Evolutionary conservation across 1,140 invertebrate genomes (phyloP).

Genomic region (Aphelinus certus): DNA sequence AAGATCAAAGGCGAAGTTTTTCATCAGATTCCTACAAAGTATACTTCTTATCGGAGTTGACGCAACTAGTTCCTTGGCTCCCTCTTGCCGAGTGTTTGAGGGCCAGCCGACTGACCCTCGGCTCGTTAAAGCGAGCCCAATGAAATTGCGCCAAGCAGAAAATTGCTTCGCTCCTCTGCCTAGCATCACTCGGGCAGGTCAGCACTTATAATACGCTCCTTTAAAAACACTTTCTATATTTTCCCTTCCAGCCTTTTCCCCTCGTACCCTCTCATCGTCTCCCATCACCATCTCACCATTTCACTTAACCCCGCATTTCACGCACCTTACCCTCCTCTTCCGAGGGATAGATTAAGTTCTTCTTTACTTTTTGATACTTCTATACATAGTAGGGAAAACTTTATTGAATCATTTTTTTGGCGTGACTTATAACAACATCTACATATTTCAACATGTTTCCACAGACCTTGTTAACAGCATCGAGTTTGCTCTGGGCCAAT

Average conservation of each 20-base stretch:
- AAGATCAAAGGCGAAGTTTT: constrained; percentile 18
- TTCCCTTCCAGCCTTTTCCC: background rate
- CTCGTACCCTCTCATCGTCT: too few relatives aligned
- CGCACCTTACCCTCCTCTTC: too few relatives aligned
- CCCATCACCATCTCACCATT: too few relatives aligned
- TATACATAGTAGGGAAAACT: too few relatives aligned
- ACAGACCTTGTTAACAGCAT: too few relatives aligned
- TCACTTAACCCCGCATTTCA: too few relatives aligned
- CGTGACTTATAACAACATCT: too few relatives aligned
- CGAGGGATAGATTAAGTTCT: too few relatives aligned
- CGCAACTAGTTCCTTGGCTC: background rate
- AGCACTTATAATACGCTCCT: background rate
- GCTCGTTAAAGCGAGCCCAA: constrained; percentile 27
- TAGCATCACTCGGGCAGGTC: background rate
- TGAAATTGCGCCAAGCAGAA: constrained; percentile 19
- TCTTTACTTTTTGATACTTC: too few relatives aligned
- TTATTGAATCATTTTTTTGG: too few relatives aligned
- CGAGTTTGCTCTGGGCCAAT: too few relatives aligned
- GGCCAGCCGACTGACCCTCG: constrained; percentile 5
- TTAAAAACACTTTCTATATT: background rate
- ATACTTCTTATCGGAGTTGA: constrained; percentile 12
- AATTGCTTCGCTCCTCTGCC: constrained; percentile 11
- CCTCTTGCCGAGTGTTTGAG: background rate
- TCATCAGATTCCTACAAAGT: constrained; percentile 2
- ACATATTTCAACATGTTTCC: too few relatives aligned